Percentiles rank a stretch among this genome's conserved stretches.
These are phyloP conservation scores for Malacoctenus gilli DNA, from an alignment of 2,797 vertebrate species.

Conservation along the genomic window DNA sequence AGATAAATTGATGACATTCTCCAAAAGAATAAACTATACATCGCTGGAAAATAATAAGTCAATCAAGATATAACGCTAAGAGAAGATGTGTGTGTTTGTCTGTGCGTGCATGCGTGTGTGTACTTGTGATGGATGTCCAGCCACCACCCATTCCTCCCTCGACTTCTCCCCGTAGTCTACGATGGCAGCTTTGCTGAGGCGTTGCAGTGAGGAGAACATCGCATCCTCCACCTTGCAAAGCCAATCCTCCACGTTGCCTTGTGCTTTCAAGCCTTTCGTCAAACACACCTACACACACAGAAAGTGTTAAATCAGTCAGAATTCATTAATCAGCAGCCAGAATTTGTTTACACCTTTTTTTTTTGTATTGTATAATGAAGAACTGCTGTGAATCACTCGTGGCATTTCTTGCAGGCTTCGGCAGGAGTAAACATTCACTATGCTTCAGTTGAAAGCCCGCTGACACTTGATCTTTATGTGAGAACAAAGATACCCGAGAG, in stretches of 20 bases:
- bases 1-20: slow-evolving; percentile 8
- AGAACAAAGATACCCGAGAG: background rate
- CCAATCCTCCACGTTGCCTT: slow-evolving; percentile 91
- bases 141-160: slow-evolving; percentile 83
- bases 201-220: slow-evolving; percentile 85
- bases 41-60: too few relatives aligned
- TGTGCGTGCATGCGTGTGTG: slow-evolving; percentile 1
- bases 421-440: too few relatives aligned
- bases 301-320: background rate
- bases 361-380: too few relatives aligned
- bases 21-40: too few relatives aligned
- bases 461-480: too few relatives aligned
- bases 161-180: slow-evolving; percentile 82
- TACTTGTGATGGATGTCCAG: slow-evolving; percentile 86
- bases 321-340: too few relatives aligned
- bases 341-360: too few relatives aligned
- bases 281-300: slow-evolving; percentile 79
- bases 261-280: slow-evolving; percentile 87
- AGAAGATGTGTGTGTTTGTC: background rate
- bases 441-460: too few relatives aligned
- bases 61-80: too few relatives aligned
- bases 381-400: too few relatives aligned
- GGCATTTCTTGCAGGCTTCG: background rate
- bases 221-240: slow-evolving; percentile 88
- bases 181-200: slow-evolving; percentile 85